Base-by-base conservation (phyloP, 2,888 invertebrate species). In the Stomorhina lunata region DNA sequence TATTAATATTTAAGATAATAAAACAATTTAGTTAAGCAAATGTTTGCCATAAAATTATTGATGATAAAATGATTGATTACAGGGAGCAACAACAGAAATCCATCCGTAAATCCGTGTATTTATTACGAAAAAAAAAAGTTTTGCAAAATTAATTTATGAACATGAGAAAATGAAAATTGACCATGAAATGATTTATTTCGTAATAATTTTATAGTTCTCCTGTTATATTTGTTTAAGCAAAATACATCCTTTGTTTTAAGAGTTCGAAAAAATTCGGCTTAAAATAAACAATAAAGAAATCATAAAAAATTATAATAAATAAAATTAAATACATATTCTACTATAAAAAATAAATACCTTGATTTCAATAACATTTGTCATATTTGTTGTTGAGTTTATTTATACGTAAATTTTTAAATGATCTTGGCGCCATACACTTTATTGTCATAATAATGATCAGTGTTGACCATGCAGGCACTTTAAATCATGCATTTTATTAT, bases 381-480 rank as follows among this genome's bases (percentile, higher is more conserved):
- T 71, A 57, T 66, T 77, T 50, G 48, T 27, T 37, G 17, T 50
- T 50, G 27, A 5, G 22, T 29, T 53, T 17, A n/a, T 50, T 65
- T 48, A 37, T 34, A 45, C 57, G 29, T 22, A 34, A 55, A 65
- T 55, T 43, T 69, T 72, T 57, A 73, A 69, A 73, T 73, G 48
- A 68, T 55, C 61, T 68, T 69, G 81, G 81, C 81, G 81, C 81
- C 81, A 53, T 32, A 32, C n/a, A 34, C 57, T 53, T 73, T 45
- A 55, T 65, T 63, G 7, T 48, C 20, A 55, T 45, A 34, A 57
- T 37, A 10, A 45, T 45, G 34, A 69, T 43, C 12, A 78, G 45
- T 10, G 15, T 59, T 22, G 50, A 59, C 27, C 15, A 12, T 48
- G 29, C 15, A n/a, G n/a, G n/a, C 37, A 5, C 12, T 27, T 43